These are phyloP conservation scores for Seira ritae DNA, from an alignment of 2,888 invertebrate species.

Conservation along the genomic window DNA sequence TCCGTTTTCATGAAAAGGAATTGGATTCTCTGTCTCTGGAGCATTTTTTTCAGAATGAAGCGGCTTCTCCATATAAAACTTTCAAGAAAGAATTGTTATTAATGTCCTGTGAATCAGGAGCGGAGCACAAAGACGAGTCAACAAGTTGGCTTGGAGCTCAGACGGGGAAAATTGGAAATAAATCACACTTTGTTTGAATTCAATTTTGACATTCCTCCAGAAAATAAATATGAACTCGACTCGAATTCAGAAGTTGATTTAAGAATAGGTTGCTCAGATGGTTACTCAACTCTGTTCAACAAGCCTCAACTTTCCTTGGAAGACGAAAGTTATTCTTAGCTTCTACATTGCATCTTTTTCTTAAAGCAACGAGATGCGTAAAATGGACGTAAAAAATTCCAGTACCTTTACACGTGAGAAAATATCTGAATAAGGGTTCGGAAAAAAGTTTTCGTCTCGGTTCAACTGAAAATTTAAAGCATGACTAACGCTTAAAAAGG, in stretches of 20 bases:
- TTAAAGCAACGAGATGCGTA: no score
- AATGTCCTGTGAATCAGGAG: not conserved
- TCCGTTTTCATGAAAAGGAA: not conserved
- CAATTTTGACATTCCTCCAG: slow-evolving; percentile 3
- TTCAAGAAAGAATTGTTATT: not conserved
- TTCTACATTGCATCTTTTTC: no score
- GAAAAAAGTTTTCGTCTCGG: slow-evolving; percentile 25
- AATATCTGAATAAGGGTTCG: not conserved
- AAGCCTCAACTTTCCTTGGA: not conserved
- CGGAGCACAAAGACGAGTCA: slow-evolving; percentile 15
- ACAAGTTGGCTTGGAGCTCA: slow-evolving; percentile 17
- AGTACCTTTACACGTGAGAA: not conserved
- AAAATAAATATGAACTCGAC: slow-evolving; percentile 1
- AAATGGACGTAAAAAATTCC: not conserved
- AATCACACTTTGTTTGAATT: slow-evolving; percentile 34
- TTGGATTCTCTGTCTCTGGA: not conserved
- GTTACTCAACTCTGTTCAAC: not conserved
- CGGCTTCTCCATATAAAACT: slow-evolving; percentile 3
- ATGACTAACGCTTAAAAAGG: slow-evolving; percentile 53
- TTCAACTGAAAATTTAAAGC: slow-evolving; percentile 53
- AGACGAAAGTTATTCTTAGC: no score
- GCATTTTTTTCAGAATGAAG: not conserved
- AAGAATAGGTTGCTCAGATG: not conserved
- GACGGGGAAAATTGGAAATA: slow-evolving; percentile 34
- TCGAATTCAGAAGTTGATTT: not conserved